Conservation (phyloP, 2,113 vertebrate species). For the Entomyzon cyanotis region DNA sequence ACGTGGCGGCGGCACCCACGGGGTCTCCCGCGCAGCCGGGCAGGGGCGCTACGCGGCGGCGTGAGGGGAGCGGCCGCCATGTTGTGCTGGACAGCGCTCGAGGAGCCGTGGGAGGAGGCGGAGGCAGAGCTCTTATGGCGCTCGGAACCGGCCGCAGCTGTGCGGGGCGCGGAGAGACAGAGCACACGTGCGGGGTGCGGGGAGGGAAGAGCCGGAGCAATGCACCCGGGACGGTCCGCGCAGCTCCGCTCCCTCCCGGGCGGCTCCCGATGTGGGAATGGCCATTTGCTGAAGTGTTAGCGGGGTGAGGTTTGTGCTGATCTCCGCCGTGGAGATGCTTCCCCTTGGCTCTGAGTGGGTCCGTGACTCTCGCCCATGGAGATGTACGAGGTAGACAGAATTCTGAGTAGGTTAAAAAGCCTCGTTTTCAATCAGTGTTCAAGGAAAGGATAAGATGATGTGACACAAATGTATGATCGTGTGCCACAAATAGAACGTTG, state of each 20-base stretch:
- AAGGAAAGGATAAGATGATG: conserved; percentile 42
- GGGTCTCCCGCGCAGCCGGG: neutral
- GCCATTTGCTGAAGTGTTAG: too few species aligned
- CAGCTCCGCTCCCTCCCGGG: neutral
- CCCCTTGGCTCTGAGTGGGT: neutral
- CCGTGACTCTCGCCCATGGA: neutral
- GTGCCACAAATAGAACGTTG: conserved; percentile 63
- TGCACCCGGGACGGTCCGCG: neutral
- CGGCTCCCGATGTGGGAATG: neutral
- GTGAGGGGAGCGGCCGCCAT: neutral
- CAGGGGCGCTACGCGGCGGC: neutral
- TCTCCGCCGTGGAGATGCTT: neutral
- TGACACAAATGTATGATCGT: conserved; percentile 62
- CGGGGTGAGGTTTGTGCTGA: neutral
- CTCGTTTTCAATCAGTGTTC: conserved; percentile 1
- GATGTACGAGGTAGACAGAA: neutral
- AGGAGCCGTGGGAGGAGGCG: accelerated
- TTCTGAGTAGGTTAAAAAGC: conserved; percentile 27
- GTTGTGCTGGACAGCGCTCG: neutral
- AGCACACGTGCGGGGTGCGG: neutral
- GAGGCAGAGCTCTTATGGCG: neutral
- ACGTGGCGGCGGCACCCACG: neutral
- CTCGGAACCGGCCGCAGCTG: neutral
- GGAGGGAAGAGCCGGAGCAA: neutral
- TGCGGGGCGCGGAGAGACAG: neutral